phyloP scores from a whole-genome alignment of 2,797 vertebrate genomes.

The Thalassophryne amazonica region DNA sequence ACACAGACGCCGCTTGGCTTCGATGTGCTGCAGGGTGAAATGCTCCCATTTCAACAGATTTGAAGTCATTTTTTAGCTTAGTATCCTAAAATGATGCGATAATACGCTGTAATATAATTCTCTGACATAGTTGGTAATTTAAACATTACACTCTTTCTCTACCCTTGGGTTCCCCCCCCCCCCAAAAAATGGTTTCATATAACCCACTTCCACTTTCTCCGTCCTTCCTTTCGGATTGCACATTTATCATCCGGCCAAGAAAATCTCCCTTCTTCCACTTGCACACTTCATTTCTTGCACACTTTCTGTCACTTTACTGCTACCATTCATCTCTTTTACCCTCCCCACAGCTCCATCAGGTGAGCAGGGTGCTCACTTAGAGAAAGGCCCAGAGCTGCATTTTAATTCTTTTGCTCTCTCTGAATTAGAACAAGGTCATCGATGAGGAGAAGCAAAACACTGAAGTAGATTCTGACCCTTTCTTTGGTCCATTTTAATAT shows the following conservation, averaged over 20 bases:
- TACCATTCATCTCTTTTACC: conserved; percentile 48
- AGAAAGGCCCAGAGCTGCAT: conserved; percentile 5
- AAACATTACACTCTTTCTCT: neutral
- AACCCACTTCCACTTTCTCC: conserved; percentile 22
- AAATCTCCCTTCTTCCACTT: conserved; percentile 37
- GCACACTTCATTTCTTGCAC: conserved; percentile 50
- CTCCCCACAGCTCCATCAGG: conserved; percentile 34
- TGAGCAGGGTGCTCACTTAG: conserved; percentile 32
- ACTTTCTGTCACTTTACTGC: conserved; percentile 56
- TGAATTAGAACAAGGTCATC: neutral
- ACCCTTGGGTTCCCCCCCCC: neutral
- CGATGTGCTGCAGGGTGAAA: neutral
- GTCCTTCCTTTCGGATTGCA: conserved; percentile 25
- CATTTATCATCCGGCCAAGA: conserved; percentile 60
- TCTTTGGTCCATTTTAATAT: conserved; percentile 9
- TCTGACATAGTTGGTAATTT: neutral
- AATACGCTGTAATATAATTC: neutral
- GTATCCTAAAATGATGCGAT: neutral
- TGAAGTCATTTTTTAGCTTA: neutral
- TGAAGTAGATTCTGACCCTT: neutral
- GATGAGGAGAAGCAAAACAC: neutral
- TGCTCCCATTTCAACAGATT: neutral
- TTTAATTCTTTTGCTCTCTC: neutral
- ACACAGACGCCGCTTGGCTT: conserved; percentile 3
- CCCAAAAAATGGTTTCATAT: too few species aligned